A percentile compares a stretch with the other conserved stretches of the same genome.
phyloP scores from a whole-genome alignment of 2,113 vertebrate species.

The Papio anubis region DNA sequence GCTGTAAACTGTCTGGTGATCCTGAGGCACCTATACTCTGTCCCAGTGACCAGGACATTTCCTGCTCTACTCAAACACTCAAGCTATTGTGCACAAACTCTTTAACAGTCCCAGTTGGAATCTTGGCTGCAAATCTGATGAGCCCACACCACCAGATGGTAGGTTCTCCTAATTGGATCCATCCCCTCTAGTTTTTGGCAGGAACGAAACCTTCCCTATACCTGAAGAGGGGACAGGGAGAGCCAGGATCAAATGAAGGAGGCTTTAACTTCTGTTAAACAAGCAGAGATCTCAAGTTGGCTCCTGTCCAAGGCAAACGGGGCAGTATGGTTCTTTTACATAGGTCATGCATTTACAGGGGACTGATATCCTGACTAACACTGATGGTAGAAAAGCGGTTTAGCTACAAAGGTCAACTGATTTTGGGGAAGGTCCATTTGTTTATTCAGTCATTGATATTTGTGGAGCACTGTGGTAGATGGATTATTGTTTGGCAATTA shows the following conservation, averaged over 20 bases:
- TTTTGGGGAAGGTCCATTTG: not conserved
- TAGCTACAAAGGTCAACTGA: not conserved
- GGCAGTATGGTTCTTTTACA: not conserved
- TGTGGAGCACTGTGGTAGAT: not conserved
- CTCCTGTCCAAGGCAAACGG: not conserved
- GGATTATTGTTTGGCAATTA: not conserved
- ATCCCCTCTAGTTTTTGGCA: conserved; percentile 66
- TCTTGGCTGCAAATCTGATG: conserved; percentile 56
- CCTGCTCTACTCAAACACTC: not conserved
- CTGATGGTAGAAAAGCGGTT: not conserved
- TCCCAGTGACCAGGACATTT: not conserved
- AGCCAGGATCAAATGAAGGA: conserved; percentile 38
- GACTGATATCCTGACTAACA: not conserved
- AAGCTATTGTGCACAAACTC: conserved; percentile 40
- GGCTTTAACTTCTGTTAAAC: conserved; percentile 52
- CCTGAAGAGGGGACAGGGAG: not conserved
- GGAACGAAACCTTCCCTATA: conserved; percentile 37
- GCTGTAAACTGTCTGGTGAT: not conserved
- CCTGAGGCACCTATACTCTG: not conserved
- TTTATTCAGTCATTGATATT: not conserved
- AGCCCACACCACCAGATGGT: conserved; percentile 74
- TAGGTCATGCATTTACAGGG: not conserved
- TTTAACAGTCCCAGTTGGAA: conserved; percentile 59
- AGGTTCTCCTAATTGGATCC: conserved; percentile 67
- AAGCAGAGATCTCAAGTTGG: not conserved